Base-by-base conservation (phyloP, 2,113 vertebrate genomes). In the Talpa occidentalis region DNA sequence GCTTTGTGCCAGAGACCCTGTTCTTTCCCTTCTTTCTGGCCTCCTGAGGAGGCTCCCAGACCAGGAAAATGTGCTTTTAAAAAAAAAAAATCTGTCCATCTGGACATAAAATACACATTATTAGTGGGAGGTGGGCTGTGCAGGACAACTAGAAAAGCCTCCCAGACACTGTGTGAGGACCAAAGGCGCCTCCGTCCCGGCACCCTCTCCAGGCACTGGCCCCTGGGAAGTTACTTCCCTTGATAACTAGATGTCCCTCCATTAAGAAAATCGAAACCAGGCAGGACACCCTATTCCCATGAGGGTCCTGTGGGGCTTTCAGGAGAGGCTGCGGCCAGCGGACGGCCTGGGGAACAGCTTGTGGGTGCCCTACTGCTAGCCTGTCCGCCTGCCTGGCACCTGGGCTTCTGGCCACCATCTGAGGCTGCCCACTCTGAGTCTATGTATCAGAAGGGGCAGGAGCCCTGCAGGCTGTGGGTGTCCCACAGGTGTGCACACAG, bases 391-490 rank as follows among this genome's bases (percentile, higher is more conserved):
- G 6, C 32, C 44, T 5, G 10, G 44, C 44, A 44, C 44, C 44
- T 5, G 44, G 44, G n/a, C n/a, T n/a, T n/a, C n/a, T n/a, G n/a
- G n/a, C n/a, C n/a, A 0, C 8, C 56, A 0, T 0, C 59, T 2
- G 0, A 24, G 19, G 10, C 26, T 5, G 74, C 32, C 14, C 9
- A 9, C n/a, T n/a, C 30, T 7, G 16, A 6, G 16, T 21, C 54
- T 22, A n/a, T 56, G 54, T 8, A 2, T 98, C 98, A 99, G 97
- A 98, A 98, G 95, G 98, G 98, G 96, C 98, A 98, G 95, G 98
- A 98, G 76, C 98, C 79, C 14, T 97, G 79, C 26, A 98, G 98
- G 47, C 62, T 35, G 7, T 90, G 92, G 0, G 97, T 97, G 74
- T 97, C 97, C 94, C 97, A 95, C 87, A 99, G 98, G 21, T 99